Base-by-base conservation (phyloP, 2,113 vertebrate genomes). In the Syngnathoides biaculeatus region DNA sequence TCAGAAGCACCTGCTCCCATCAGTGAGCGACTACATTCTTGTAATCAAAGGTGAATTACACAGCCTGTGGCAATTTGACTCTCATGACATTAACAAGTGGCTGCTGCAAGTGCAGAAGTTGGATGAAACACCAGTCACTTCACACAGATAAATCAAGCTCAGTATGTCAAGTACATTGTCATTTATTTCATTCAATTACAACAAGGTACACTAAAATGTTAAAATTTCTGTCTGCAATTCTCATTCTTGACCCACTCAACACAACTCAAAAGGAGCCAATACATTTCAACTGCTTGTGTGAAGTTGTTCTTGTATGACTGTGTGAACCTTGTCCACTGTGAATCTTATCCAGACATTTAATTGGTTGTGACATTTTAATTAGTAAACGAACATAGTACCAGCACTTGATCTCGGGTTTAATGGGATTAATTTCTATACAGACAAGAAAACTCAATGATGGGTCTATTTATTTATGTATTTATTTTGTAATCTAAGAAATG, bases 21-120 rank as follows among this genome's bases (percentile, higher is more conserved):
- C 75, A 74, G 65, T 68, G 72, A 71, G 79, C 79, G 81, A 75
- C 85, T 78, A 79, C 89, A 84, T 70, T 77, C 68, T 72, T 76
- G 57, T 77, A 86, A 86, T 88, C 79, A 88, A 79, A 86, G 74
- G 76, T 84, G 81, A 88, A 84, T 78, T 80, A 67, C 73, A 81
- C 68, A 75, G 75, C 67, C 80, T 58, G 71, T 77, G 74, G 82
- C 65, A 80, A 84, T 82, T 73, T 79, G 73, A 79, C 81, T 78
- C 71, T 68, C 42, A 55, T 77, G 87, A 81, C 43, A 66, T 48
- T 52, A 22, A 65, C 22, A 20, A 30, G 3, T 7, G 50, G 60
- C 71, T 79, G 77, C 69, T 79, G 67, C 64, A 81, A 73, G 72
- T 72, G 73, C 60, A 75, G 53, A 67, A 26, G 58, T 47, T 47